A percentile compares a stretch with the other conserved stretches of the same genome.
Conservation (phyloP, 2,797 vertebrate genomes). For the Typhlichthys eigenmanni region DNA sequence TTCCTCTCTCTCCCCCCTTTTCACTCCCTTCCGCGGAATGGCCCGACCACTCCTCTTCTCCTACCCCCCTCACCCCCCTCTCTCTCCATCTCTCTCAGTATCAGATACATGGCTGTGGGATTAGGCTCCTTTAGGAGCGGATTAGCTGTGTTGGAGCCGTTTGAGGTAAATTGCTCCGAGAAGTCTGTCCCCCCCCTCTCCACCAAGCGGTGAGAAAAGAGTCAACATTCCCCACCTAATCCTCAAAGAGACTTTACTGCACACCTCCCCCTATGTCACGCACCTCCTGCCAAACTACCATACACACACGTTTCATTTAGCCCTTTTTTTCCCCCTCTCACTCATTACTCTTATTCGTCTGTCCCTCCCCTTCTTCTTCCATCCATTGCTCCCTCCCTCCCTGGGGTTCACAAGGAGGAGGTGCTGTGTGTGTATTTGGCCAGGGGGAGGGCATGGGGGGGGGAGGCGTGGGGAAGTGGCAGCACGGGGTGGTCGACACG, state of each 20-base stretch:
- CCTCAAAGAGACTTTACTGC: slow-evolving; percentile 70
- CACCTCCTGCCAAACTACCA: neutral
- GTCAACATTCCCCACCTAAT: slow-evolving; percentile 78
- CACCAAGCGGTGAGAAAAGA: slow-evolving; percentile 47
- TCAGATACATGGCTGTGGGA: slow-evolving; percentile 79
- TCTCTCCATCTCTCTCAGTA: slow-evolving; percentile 42
- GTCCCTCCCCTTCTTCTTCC: neutral
- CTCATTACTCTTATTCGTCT: no score
- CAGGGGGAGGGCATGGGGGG: neutral
- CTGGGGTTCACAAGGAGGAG: slow-evolving; percentile 42
- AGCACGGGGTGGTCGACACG: slow-evolving; percentile 11
- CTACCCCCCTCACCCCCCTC: neutral
- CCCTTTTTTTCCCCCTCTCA: neutral
- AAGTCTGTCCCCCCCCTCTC: slow-evolving; percentile 62
- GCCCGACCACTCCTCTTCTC: slow-evolving; percentile 21
- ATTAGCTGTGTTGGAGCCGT: slow-evolving; percentile 79
- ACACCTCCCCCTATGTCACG: slow-evolving; percentile 15
- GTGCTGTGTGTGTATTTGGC: neutral
- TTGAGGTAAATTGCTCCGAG: slow-evolving; percentile 81
- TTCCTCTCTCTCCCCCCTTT: neutral
- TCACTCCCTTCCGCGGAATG: no score
- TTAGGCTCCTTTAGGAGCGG: slow-evolving; percentile 81
- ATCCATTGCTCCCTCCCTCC: slow-evolving; percentile 7
- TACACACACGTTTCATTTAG: neutral
- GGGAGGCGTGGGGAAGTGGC: neutral